Base-by-base conservation (phyloP, 2,797 vertebrate species). In the Fundulus diaphanus region DNA sequence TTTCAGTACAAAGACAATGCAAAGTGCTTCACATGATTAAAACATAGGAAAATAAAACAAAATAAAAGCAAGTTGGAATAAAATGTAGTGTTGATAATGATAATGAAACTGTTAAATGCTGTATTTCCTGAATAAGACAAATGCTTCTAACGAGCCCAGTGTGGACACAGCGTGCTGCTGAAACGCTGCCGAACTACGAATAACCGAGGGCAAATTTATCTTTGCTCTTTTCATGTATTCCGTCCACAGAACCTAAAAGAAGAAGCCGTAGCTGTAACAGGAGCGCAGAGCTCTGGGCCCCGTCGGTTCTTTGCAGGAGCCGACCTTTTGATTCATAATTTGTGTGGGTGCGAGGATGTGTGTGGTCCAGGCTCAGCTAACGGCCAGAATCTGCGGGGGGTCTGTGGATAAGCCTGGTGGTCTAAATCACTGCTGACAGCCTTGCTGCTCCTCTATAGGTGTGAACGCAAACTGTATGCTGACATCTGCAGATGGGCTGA, bases 341-440 rank as follows among this genome's bases (percentile, higher is more conserved):
- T 70, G 80, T 78, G 71, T 76, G 72, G 37, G 68, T 67, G 74
- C 56, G 72, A 42, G 71, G 67, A 56, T 76, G 76, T 76, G 77
- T 74, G 78, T 70, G 75, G 72, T 69, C 77, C 71, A 79, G 63
- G 78, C 76, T 78, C 81, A 81, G 77, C 78, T 70, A 61, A 76
- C 74, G 77, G 79, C 80, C 82, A 87, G 89, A 4, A 40, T 86
- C 87, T 87, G 83, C 83, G 82, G 86, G 84, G 85, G 84, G 80
- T 68, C 78, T 12, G 48, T 74, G 85, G 76, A 85, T 79, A 80
- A 87, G 74, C 77, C 56, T 11, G 77, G 74, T 66, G 81, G 81
- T 87, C 80, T 87, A 89, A 92, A 92, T 88, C 81, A 77, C 80
- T 56, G 63, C 86, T 82, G 88, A 93, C 88, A 88, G 78, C 74